Percentiles rank a stretch among this genome's conserved stretches.
Evolutionary conservation across 2,113 vertebrate genomes (phyloP).

Genomic region (Dolichotis patagonum): DNA sequence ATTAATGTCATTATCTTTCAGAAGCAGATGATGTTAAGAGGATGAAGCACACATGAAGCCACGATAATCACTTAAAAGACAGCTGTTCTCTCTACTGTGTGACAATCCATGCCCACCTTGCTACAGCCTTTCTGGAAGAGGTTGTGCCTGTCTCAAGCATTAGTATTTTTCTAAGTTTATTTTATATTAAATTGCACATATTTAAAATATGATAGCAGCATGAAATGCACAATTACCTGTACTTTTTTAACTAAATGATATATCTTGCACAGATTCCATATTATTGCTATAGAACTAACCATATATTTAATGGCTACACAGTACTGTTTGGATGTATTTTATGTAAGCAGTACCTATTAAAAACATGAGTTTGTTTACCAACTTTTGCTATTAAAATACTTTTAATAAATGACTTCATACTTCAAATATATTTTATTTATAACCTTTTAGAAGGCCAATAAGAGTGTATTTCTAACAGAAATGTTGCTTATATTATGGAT

Average conservation of each 20-base stretch:
- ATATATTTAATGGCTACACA: background rate
- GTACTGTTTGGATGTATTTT: slow-evolving; percentile 30
- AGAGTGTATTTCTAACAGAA: slow-evolving; percentile 6
- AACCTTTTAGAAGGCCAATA: slow-evolving; percentile 20
- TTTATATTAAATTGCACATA: background rate
- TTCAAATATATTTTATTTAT: slow-evolving; percentile 18
- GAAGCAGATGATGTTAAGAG: background rate
- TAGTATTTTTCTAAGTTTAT: background rate
- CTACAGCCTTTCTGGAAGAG: background rate
- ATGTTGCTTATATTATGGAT: background rate
- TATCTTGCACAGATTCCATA: background rate
- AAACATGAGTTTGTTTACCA: background rate
- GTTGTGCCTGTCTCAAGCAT: background rate
- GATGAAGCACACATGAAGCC: background rate
- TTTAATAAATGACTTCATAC: slow-evolving; percentile 32
- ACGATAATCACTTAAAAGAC: background rate
- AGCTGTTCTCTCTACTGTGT: background rate
- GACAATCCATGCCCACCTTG: background rate
- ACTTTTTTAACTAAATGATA: background rate
- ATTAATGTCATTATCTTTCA: background rate
- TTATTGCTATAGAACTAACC: background rate
- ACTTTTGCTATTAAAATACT: slow-evolving; percentile 23
- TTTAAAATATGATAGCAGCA: background rate
- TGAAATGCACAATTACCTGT: background rate
- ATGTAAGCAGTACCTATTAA: background rate